Base-by-base conservation (phyloP, 2,797 vertebrate species). In the Cuculus canorus region DNA sequence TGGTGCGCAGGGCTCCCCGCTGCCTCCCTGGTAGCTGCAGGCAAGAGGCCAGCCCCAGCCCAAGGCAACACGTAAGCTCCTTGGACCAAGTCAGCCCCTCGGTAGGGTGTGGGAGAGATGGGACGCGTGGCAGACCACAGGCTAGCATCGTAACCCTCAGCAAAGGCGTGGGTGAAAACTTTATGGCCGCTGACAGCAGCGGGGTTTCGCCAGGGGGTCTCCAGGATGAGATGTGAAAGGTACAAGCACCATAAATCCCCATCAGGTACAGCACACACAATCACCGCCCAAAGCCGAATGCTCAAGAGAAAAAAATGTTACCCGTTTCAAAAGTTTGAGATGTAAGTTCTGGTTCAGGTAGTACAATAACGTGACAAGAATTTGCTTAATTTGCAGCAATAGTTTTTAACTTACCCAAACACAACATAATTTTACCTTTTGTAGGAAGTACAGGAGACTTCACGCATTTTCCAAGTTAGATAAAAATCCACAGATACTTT, bases 331-430 rank as follows among this genome's bases (percentile, higher is more conserved):
- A 90, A 95, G 57, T 86, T 86, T 0, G 1, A 56, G 5, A 69
- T 83, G 48, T 17, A 64, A 80, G n/a, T 71, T 80, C 61, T 84
- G 54, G 17, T 17, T 39, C 41, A 68, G 64, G 39, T 39, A 48
- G 76, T 2, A 23, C 41, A 39, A n/a, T 8, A 48, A 41, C 0
- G 3, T 2, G 13, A 25, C 0, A 0, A 50, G 28, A 56, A 50
- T 73, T 47, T 57, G 47, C 64, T 82, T 66, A 16, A 59, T 66
- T 47, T 45, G 50, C 72, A 43, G 80, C 17, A 7, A 7, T 4
- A 37, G 39, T 48, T 69, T 90, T 69, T 64, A 65, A 50, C 13
- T 2, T 5, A 23, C 25, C 53, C 45, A 8, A 9, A 52, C 3
- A 30, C 21, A 65, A 69, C 9, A 1, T 5, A 17, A 65, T 69